Base-by-base conservation (phyloP, 1,140 invertebrate genomes). In the Pachyrhynchus sulphureomaculatus region DNA sequence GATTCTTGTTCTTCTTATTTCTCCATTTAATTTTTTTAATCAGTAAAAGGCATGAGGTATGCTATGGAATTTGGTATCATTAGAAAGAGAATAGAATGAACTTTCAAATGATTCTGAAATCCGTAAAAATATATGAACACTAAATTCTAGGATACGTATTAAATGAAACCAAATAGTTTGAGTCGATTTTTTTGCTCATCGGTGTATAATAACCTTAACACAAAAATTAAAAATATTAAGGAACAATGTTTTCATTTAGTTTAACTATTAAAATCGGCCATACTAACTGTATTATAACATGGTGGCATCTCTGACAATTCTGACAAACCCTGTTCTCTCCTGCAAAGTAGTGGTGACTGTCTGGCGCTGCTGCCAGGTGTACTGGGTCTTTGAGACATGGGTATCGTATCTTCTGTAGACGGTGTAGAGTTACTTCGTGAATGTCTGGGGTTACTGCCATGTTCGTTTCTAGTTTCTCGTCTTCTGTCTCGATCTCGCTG, bases 401-500 rank as follows among this genome's bases (percentile, higher is more conserved):
- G 75, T 4, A 82, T 76, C 8, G 65, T 71, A 37, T 71, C 65
- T 33, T 70, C 63, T 5, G 70, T 61, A 0, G 73, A 65, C 6
- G 74, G 68, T 5, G 67, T 67, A 20, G 68, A 70, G 51, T 65
- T 71, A 18, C 53, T 59, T 17, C 66, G 45, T 15, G 48, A 56
- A 13, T 61, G 56, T 51, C 41, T 56, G 13, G 61, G 56, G 26
- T 17, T 59, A 26, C 33, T 24, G 15, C 15, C 15, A 20, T 29
- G 21, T 8, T 37, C 44, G 47, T 41, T 56, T 44, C 18, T 76
- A 68, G 60, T 78, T 76, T 79, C 68, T 62, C 70, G 68, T 56
- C 68, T 57, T 9, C 75, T 68, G 52, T 82, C 79, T 4, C 82
- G 72, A 57, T 90, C 86, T 29, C 89, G 78, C 69, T 93, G 41